These are phyloP conservation scores for Pao palembangensis DNA, from an alignment of 2,113 vertebrate genomes.

Conservation along the genomic window DNA sequence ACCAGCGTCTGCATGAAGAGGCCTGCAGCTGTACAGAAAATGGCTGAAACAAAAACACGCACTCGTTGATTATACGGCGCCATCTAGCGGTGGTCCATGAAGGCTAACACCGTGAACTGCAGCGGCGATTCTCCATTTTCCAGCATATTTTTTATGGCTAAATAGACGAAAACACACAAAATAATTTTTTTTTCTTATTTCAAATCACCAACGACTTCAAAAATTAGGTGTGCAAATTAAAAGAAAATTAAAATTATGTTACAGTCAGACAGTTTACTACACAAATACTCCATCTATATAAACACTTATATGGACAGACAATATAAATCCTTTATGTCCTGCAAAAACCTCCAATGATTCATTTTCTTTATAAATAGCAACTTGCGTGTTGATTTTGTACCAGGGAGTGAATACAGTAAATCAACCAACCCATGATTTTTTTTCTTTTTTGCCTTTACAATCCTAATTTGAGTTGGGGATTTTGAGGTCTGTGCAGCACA, in stretches of 20 bases:
- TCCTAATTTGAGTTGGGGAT: background rate
- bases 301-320: slow-evolving; percentile 79
- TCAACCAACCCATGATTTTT: background rate
- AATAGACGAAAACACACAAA: slow-evolving; percentile 46
- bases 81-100: slow-evolving; percentile 57
- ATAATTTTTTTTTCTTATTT: slow-evolving; percentile 19
- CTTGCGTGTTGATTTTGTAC: background rate
- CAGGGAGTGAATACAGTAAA: background rate
- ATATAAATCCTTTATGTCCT: slow-evolving; percentile 61
- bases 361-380: background rate
- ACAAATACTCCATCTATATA: slow-evolving; percentile 85
- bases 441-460: background rate
- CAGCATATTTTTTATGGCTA: slow-evolving; percentile 40
- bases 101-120: slow-evolving; percentile 21
- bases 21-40: slow-evolving; percentile 45
- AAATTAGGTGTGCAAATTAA: slow-evolving; percentile 46
- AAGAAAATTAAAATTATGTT: slow-evolving; percentile 60
- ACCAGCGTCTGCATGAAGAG: slow-evolving; percentile 27
- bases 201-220: slow-evolving; percentile 30
- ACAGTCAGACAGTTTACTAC: slow-evolving; percentile 83
- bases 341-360: slow-evolving; percentile 58
- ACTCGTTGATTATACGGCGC: slow-evolving; percentile 46
- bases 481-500: slow-evolving; percentile 53
- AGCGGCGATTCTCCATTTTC: slow-evolving; percentile 18
- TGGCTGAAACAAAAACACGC: slow-evolving; percentile 24